Conservation (phyloP, 2,797 vertebrate species). For the Bovichtus diacanthus region DNA sequence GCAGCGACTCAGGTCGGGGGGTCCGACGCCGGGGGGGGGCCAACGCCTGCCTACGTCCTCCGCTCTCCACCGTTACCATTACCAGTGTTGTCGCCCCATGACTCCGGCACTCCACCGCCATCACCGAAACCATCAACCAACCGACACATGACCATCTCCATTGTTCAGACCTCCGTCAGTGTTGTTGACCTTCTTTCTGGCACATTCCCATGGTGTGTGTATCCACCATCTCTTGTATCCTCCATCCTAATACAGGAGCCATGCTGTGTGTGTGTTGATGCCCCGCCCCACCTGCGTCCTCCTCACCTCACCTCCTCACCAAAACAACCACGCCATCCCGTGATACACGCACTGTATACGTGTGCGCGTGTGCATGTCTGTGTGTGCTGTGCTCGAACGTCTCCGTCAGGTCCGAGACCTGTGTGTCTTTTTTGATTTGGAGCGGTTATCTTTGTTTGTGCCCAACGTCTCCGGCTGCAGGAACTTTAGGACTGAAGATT, state of each 20-base stretch:
- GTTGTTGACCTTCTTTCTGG: conserved; percentile 31
- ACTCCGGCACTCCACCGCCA: conserved; percentile 53
- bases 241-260: conserved; percentile 38
- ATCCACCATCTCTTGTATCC: conserved; percentile 31
- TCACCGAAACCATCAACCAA: conserved; percentile 57
- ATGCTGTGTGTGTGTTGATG: conserved; percentile 51
- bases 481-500: background rate
- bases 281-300: conserved; percentile 32
- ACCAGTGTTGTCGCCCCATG: conserved; percentile 65
- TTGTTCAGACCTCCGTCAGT: conserved; percentile 40
- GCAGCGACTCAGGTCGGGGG: conserved; percentile 62
- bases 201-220: conserved; percentile 67
- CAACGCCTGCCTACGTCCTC: conserved; percentile 68
- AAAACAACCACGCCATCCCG: conserved; percentile 25
- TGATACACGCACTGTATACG: conserved; percentile 49
- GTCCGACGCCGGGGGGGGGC: conserved; percentile 46
- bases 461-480: conserved; percentile 7
- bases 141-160: conserved; percentile 43
- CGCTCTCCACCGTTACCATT: conserved; percentile 70
- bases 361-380: conserved; percentile 64
- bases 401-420: conserved; percentile 32
- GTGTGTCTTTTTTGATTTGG: conserved; percentile 15
- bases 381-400: conserved; percentile 53
- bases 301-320: conserved; percentile 37
- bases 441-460: conserved; percentile 18